These are phyloP conservation scores for Rhabdomys pumilio DNA, from an alignment of 2,797 vertebrate genomes.

Conservation along the genomic window DNA sequence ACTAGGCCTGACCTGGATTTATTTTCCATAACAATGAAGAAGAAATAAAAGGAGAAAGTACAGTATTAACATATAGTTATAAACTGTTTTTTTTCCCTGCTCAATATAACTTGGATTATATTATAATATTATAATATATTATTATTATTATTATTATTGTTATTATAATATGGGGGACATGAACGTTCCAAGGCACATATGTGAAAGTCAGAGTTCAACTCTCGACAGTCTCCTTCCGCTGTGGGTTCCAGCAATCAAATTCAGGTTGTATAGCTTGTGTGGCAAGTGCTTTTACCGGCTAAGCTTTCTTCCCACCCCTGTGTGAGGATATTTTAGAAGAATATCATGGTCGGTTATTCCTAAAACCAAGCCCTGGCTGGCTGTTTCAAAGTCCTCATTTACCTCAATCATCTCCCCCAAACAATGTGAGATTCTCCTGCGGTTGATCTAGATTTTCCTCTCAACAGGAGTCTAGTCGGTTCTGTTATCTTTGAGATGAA, in stretches of 20 bases:
- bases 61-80: background rate
- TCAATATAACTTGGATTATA: background rate
- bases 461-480: background rate
- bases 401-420: background rate
- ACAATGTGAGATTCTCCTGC: conserved; percentile 10
- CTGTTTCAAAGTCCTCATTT: conserved; percentile 36
- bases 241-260: background rate
- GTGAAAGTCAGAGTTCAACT: background rate
- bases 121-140: too few relatives aligned
- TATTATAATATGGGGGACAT: background rate
- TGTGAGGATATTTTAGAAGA: background rate
- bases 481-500: conserved; percentile 56
- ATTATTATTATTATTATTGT: background rate
- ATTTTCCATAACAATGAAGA: background rate
- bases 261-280: background rate
- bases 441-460: conserved; percentile 55
- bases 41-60: background rate
- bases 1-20: background rate
- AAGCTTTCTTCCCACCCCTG: background rate
- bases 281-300: background rate
- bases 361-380: background rate
- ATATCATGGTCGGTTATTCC: conserved; percentile 2
- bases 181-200: background rate
- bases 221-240: too few relatives aligned
- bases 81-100: background rate